Evolutionary conservation across 1,140 invertebrate species (phyloP).

Genomic region (Drosophila lowei): DNA sequence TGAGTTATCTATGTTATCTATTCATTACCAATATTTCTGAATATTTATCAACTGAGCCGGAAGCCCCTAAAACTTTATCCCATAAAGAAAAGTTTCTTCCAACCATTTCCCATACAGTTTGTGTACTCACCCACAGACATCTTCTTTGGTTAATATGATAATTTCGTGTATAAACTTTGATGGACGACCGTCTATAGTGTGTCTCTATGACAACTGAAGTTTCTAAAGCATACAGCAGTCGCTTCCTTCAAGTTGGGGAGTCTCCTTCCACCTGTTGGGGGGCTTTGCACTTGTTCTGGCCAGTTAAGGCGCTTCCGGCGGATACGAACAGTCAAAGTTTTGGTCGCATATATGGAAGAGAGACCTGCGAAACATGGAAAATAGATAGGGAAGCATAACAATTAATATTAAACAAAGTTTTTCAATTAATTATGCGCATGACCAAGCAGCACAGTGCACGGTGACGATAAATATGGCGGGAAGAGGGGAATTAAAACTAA

Average conservation of each 20-base stretch:
- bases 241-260: conserved; percentile 33
- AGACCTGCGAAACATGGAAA: conserved; percentile 72
- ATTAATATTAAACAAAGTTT: conserved; percentile 62
- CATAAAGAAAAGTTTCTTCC: neutral
- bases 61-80: neutral
- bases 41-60: too few relatives aligned
- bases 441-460: conserved; percentile 39
- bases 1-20: too few relatives aligned
- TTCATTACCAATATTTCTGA: too few relatives aligned
- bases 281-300: conserved; percentile 74
- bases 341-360: conserved; percentile 50
- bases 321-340: conserved; percentile 69
- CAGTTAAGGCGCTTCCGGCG: conserved; percentile 73
- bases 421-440: conserved; percentile 74
- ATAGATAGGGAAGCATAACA: conserved; percentile 60
- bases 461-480: conserved; percentile 26
- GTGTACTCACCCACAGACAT: conserved; percentile 68
- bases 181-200: neutral
- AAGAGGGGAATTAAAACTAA: conserved; percentile 65
- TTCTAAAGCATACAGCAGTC: neutral
- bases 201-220: neutral
- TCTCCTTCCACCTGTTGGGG: conserved; percentile 20
- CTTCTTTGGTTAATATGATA: conserved; percentile 11
- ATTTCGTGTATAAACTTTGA: too few relatives aligned
- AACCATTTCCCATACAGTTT: conserved; percentile 28